Evolutionary conservation across 2,888 invertebrate genomes (phyloP).

Genomic region (Leucophora obtusa): DNA sequence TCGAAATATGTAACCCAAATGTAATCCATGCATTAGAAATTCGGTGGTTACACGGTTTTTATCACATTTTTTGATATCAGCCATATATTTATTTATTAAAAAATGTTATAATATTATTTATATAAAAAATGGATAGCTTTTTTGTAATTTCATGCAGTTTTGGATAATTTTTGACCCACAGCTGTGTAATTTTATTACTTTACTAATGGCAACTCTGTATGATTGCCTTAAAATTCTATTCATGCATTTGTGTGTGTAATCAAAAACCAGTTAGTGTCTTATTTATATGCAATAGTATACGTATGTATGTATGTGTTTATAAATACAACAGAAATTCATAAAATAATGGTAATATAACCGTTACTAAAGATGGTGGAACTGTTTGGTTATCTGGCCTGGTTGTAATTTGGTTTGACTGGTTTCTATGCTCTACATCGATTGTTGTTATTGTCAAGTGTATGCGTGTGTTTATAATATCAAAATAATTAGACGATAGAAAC

Average conservation of each 20-base stretch:
- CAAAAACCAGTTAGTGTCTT: conserved; percentile 21
- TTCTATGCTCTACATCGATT: neutral
- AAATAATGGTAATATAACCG: neutral
- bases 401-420: neutral
- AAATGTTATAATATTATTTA: no score
- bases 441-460: conserved; percentile 35
- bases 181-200: no score
- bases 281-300: neutral
- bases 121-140: no score
- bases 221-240: neutral
- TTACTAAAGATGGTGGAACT: no score
- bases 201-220: neutral
- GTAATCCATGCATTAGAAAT: no score
- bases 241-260: conserved; percentile 9
- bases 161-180: no score
- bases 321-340: neutral
- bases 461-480: conserved; percentile 44
- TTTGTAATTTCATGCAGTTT: no score
- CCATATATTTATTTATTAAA: no score
- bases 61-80: no score
- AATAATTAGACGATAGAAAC: conserved; percentile 43
- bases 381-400: neutral
- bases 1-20: no score
- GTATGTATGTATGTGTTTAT: neutral
- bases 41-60: no score